phyloP scores from a whole-genome alignment of 2,113 vertebrate species.

The Brevimyrus niger region DNA sequence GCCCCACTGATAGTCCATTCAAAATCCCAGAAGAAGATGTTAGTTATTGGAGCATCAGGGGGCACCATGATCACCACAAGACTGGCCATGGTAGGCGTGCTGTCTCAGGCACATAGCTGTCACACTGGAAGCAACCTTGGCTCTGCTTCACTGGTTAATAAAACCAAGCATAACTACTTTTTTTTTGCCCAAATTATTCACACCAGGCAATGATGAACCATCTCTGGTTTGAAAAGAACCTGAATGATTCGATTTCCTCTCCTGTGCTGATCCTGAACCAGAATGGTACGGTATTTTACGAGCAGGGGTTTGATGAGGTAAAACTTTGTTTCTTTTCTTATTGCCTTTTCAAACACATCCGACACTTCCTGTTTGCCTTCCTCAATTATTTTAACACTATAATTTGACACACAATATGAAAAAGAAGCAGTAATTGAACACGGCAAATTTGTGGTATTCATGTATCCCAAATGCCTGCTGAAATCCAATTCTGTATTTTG shows the following conservation, averaged over 20 bases:
- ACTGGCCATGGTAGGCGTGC: conserved; percentile 64
- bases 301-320: background rate
- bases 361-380: background rate
- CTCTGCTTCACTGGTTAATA: background rate
- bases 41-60: conserved; percentile 82
- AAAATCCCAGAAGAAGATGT: conserved; percentile 51
- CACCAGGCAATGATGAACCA: background rate
- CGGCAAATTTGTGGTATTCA: background rate
- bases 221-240: background rate
- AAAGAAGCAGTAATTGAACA: background rate
- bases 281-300: background rate
- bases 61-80: conserved; percentile 72
- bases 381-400: background rate
- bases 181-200: background rate
- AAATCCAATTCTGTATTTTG: background rate
- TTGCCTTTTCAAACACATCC: background rate
- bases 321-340: background rate
- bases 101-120: background rate
- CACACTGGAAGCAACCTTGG: background rate
- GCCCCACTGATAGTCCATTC: conserved; percentile 71
- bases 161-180: background rate
- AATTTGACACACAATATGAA: background rate
- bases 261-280: background rate
- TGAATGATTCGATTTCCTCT: background rate
- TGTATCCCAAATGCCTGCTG: background rate